Evolutionary conservation across 2,113 vertebrate species (phyloP).

Genomic region (Ailuropoda melanoleuca): DNA sequence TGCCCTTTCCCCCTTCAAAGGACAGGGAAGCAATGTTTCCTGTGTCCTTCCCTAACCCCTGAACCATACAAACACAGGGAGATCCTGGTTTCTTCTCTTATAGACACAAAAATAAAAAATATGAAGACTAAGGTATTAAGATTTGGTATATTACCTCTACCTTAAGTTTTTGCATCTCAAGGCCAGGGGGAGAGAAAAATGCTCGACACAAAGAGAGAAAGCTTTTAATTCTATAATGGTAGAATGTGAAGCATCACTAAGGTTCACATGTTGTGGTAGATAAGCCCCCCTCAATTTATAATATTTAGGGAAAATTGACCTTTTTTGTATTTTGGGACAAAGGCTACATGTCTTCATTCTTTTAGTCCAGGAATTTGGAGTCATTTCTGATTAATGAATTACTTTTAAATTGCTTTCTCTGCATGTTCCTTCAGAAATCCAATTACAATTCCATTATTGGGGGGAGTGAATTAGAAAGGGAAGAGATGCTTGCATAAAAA

Average conservation of each 20-base stretch:
- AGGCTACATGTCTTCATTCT: background rate
- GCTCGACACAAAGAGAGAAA: background rate
- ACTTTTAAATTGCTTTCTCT: constrained; percentile 65
- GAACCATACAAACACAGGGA: background rate
- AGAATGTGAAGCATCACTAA: background rate
- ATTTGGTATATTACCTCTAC: background rate
- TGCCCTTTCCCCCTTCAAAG: background rate
- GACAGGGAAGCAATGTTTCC: background rate
- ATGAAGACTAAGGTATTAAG: background rate
- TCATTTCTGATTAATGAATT: constrained; percentile 64
- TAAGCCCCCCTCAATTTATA: constrained; percentile 14
- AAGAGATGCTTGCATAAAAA: constrained; percentile 62
- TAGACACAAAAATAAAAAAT: background rate
- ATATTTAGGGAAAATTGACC: background rate
- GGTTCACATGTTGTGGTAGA: background rate
- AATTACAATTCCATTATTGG: constrained; percentile 69
- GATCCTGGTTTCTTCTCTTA: background rate
- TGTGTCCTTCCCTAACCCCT: background rate
- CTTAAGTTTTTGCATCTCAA: background rate
- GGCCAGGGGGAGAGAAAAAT: background rate
- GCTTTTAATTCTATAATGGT: background rate
- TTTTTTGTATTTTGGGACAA: constrained; percentile 51
- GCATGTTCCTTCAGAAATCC: constrained; percentile 61
- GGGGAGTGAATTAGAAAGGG: constrained; percentile 55
- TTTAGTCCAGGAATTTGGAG: constrained; percentile 36